Conservation (phyloP, 2,797 vertebrate genomes). For the Toxotes lorentzi region DNA sequence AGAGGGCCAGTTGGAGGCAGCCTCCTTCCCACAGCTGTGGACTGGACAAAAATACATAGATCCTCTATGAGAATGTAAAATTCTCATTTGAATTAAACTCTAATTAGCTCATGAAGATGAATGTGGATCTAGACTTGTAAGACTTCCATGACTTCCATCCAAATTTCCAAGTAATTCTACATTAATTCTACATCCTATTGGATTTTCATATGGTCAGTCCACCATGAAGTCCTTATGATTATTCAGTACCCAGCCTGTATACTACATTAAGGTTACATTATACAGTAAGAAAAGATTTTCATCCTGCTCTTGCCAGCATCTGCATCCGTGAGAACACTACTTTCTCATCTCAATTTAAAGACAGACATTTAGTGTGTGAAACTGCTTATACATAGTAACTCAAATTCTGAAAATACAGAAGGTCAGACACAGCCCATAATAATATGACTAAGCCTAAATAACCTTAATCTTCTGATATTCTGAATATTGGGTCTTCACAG, state of each 20-base stretch:
- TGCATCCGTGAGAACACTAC: background rate
- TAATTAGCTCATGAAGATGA: slow-evolving; percentile 17
- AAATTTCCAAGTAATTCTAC: background rate
- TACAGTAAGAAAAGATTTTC: background rate
- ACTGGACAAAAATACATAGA: background rate
- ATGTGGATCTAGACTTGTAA: background rate
- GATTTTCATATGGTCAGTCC: background rate
- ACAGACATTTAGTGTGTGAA: background rate
- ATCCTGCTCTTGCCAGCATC: background rate
- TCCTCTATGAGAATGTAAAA: background rate
- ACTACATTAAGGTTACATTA: background rate
- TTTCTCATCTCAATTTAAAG: background rate
- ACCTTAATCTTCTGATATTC: too few relatives aligned
- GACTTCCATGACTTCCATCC: background rate
- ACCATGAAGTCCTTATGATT: background rate
- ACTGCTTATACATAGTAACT: background rate
- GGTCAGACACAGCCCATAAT: too few relatives aligned
- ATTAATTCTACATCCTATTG: background rate
- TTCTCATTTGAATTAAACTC: slow-evolving; percentile 4
- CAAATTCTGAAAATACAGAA: background rate
- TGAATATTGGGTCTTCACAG: too few relatives aligned
- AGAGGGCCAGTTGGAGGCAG: slow-evolving; percentile 12
- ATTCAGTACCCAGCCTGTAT: background rate
- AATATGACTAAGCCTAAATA: too few relatives aligned
- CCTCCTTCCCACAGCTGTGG: background rate